A percentile compares a stretch with the other conserved stretches of the same genome.
phyloP scores from a whole-genome alignment of 2,113 vertebrate genomes.

The Scomber japonicus region DNA sequence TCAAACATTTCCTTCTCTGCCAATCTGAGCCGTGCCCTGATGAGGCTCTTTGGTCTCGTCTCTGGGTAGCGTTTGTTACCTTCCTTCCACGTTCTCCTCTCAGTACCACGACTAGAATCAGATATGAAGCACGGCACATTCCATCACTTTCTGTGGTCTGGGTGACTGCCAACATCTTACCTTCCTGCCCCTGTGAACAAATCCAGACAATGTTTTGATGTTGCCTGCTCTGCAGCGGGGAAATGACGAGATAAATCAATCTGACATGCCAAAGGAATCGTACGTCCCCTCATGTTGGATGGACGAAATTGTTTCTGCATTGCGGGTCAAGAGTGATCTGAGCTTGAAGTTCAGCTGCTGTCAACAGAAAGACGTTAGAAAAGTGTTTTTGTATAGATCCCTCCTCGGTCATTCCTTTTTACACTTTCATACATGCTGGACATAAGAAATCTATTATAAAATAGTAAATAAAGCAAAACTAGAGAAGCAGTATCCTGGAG shows the following conservation, averaged over 20 bases:
- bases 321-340: slow-evolving; percentile 20
- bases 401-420: slow-evolving; percentile 5
- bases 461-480: slow-evolving; percentile 3
- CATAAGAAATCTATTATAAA: slow-evolving; percentile 40
- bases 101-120: slow-evolving; percentile 40
- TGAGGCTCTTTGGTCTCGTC: slow-evolving; percentile 33
- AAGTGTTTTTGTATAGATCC: neutral
- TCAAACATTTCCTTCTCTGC: slow-evolving; percentile 9
- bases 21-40: neutral
- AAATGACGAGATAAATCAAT: slow-evolving; percentile 52
- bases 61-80: slow-evolving; percentile 32
- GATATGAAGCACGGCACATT: slow-evolving; percentile 63
- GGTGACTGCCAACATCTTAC: slow-evolving; percentile 51
- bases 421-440: slow-evolving; percentile 23
- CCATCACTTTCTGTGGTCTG: slow-evolving; percentile 46
- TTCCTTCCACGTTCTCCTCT: slow-evolving; percentile 25
- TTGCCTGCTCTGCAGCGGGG: slow-evolving; percentile 21
- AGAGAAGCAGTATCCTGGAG: slow-evolving; percentile 13
- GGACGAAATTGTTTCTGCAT: slow-evolving; percentile 30
- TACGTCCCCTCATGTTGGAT: neutral
- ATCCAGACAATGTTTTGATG: slow-evolving; percentile 54
- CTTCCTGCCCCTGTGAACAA: slow-evolving; percentile 60
- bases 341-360: neutral
- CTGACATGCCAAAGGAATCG: slow-evolving; percentile 23
- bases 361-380: slow-evolving; percentile 16